Percentiles rank a stretch among this genome's conserved stretches.
phyloP scores from a whole-genome alignment of 2,113 vertebrate species.

The Pongo abelii region DNA sequence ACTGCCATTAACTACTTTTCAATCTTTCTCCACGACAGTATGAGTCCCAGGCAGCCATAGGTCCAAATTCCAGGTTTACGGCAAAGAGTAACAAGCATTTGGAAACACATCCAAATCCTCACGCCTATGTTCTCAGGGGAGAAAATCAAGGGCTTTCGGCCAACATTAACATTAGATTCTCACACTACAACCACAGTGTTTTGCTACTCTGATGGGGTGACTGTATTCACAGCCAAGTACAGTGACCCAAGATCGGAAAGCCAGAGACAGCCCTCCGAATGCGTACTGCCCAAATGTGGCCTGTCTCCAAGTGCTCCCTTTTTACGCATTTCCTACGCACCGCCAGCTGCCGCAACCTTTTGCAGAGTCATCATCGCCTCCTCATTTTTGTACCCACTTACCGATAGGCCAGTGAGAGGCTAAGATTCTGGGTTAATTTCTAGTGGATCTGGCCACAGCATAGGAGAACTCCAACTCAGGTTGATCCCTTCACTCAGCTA shows the following conservation, averaged over 20 bases:
- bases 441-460: background rate
- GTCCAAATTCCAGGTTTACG: background rate
- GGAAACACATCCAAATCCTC: slow-evolving; percentile 3
- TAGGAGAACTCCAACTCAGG: background rate
- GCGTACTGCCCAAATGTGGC: background rate
- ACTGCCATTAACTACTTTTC: background rate
- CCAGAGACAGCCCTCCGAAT: background rate
- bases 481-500: background rate
- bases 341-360: background rate
- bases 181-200: background rate
- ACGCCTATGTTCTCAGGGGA: background rate
- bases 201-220: background rate
- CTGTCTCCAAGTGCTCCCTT: background rate
- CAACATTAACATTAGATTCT: background rate
- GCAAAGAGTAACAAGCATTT: background rate
- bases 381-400: background rate
- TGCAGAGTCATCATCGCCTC: background rate
- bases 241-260: background rate
- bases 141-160: background rate
- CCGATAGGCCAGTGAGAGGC: background rate
- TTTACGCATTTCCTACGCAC: background rate
- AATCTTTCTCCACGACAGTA: background rate
- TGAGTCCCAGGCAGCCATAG: background rate
- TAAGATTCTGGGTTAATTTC: slow-evolving; percentile 18
- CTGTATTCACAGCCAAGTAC: background rate